Evolutionary conservation across 2,113 vertebrate species (phyloP), one percentile per base, ranked within the genome.

Genomic region (Malurus cyaneus): DNA sequence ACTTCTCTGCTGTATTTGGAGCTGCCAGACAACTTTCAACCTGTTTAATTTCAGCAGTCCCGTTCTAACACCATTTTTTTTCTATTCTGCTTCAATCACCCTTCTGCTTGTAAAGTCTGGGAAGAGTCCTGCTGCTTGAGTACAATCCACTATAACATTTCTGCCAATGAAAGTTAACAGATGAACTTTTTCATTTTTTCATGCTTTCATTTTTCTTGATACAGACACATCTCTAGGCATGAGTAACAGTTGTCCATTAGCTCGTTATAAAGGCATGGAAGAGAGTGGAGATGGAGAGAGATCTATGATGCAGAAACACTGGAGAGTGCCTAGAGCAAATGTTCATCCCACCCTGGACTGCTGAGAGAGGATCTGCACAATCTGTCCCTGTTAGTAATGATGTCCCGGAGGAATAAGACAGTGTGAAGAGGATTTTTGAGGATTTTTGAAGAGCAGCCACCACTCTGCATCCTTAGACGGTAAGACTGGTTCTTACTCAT

Each of bases 1-100:
- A 93, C 96, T 96, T 97, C 95, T 97, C 72, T 44, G 67, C 90
- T 89, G 96, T 61, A 95, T 96, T 96, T 83, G 96, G 93, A 93
- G 89, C 93, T 92, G 93, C 92, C 96, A 97, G 95, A 94, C 78
- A 95, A 86, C 64, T 95, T 96, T 91, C 96, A 94, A 96, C 96
- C 95, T 96, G 95, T 96, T 97, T 96, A 96, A 97, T 96, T 94
- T 96, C 93, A 94, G 67, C 60, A 77, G 93, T 89, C 32, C 42
- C 69, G 57, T 60, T 89, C 88, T 92, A 76, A 82, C 44, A 87
- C 76, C 50, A 19, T 57, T 54, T 86, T 81, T 92, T 86, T 36
- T 32, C 80, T 91, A 66, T 80, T 95, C 80, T 74, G 46, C 88
- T 95, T 89, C 94, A 79, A 74, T 86, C 85, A 60, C 41, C 65